Base-by-base conservation (phyloP, 2,888 invertebrate species). In the Oligia fasciuncula region DNA sequence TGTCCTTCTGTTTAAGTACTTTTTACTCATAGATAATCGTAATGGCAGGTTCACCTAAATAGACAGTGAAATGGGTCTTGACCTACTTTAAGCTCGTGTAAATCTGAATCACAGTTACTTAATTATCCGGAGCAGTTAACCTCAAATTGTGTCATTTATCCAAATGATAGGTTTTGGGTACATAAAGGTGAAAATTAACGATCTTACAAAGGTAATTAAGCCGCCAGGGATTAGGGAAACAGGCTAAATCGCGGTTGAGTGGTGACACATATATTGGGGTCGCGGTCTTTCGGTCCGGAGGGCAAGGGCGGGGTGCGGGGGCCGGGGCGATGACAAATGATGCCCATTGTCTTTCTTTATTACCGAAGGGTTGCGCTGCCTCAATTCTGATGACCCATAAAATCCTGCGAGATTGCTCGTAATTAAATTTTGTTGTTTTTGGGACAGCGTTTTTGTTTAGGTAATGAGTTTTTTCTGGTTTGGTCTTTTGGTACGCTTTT, bases 341-440 rank as follows among this genome's bases (percentile, higher is more conserved):
- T 93, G 88, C 88, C 92, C 89, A 93, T 96, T 96, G 96, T 96
- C 95, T 95, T 94, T 91, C 94, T 95, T 94, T 94, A 94, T 91
- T 89, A 84, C 89, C 85, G 87, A 89, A 91, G 92, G 92, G 92
- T 91, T 89, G 85, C 77, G 81, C 68, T 72, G 84, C 77, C 84
- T 85, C 88, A 78, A 90, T 84, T 85, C 85, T 76, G 83, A 79
- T 86, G 88, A 87, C 86, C 87, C 85, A 84, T 87, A 90, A 90
- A 91, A 86, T 87, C 80, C 68, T 35, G 72, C 76, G 68, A 84
- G 76, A 80, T 87, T 80, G 84, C 76, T 76, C 72, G 81, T 90
- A 83, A 86, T 89, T 88, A 88, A 84, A 83, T 84, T 88, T 80
- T 51, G 77, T 72, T 77, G 79, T 72, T 73, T 75, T 78, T 67